Percentiles rank a stretch among this genome's conserved stretches.
phyloP scores from a whole-genome alignment of 2,113 vertebrate genomes.

The Anguilla rostrata region DNA sequence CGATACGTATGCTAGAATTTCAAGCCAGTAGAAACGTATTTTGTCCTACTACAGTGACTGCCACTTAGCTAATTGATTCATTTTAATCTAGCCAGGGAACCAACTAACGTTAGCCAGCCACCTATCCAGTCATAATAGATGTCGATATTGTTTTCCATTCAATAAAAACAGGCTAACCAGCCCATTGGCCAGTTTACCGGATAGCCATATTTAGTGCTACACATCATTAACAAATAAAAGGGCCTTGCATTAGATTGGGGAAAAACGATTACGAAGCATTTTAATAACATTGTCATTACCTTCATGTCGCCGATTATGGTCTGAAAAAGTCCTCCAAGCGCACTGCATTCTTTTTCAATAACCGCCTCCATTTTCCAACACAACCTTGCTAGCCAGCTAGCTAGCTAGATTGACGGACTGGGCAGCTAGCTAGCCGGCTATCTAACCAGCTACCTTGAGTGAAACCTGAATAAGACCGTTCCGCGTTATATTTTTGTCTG shows the following conservation, averaged over 20 bases:
- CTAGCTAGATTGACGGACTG: neutral
- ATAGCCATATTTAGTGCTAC: neutral
- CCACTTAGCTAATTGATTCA: no score
- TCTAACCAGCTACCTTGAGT: neutral
- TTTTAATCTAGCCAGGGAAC: neutral
- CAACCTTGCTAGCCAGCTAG: neutral
- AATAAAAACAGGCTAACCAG: neutral
- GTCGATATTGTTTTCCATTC: neutral
- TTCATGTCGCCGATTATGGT: constrained; percentile 73
- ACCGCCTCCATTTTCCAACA: constrained; percentile 64
- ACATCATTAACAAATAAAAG: neutral
- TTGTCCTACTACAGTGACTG: no score
- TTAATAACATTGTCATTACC: constrained; percentile 48
- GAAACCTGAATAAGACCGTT: neutral
- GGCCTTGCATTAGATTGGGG: neutral
- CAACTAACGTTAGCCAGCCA: neutral
- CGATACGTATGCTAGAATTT: no score
- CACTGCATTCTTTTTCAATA: constrained; percentile 75
- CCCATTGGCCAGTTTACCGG: neutral
- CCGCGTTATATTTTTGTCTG: neutral
- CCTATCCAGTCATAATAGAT: neutral
- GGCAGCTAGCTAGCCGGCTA: neutral
- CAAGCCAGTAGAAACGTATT: no score
- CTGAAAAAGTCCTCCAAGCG: constrained; percentile 74
- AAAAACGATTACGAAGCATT: neutral